Evolutionary conservation across 2,113 vertebrate genomes (phyloP), one percentile per base, ranked within the genome.

Genomic region (Etheostoma spectabile): DNA sequence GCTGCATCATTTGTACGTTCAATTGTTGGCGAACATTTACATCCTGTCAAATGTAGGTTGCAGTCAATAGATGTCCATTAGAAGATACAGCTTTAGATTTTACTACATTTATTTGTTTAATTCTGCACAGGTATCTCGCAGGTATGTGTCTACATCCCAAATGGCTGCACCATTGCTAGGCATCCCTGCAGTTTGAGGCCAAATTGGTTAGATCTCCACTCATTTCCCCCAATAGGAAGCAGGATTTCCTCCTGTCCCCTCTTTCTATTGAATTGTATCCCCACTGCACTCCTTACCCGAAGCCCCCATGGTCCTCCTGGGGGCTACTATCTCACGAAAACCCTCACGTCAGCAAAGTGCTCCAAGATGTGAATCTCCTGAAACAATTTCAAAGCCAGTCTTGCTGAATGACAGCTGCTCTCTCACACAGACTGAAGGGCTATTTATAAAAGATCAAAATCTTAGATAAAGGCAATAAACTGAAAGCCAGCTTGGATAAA

Each of bases 221-320:
- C 33, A 56, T 48, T 89, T 90, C 76, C 76, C 33, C 16, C 16
- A 65, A 55, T 84, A 90, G 90, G 92, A 92, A 93, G 80, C 91
- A 94, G 92, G 92, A 93, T 93, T 85, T 95, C 92, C 94, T 92
- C 71, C 63, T 84, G 75, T 87, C 71, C 59, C 74, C 59, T 88
- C 52, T 79, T 84, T 88, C 64, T 82, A 52, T 51, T 87, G 62
- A 76, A 53, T 72, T 56, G 30, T 87, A 69, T 77, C 73, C 83
- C 82, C 52, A 30, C 45, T 77, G 76, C 80, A 67, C 72, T 78
- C 59, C 42, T 77, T 62, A 75, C 73, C n/a, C 48, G 8, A 75
- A 69, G 2, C 61, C 66, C 66, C 71, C 7, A 3, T 13, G 1
- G 63, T 80, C 56, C 76, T 81, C 53, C 27, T 16, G 64, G 70